Percentiles rank a stretch among this genome's conserved stretches.
Evolutionary conservation across 2,113 vertebrate genomes (phyloP).

Genomic region (Tragelaphus buxtoni): DNA sequence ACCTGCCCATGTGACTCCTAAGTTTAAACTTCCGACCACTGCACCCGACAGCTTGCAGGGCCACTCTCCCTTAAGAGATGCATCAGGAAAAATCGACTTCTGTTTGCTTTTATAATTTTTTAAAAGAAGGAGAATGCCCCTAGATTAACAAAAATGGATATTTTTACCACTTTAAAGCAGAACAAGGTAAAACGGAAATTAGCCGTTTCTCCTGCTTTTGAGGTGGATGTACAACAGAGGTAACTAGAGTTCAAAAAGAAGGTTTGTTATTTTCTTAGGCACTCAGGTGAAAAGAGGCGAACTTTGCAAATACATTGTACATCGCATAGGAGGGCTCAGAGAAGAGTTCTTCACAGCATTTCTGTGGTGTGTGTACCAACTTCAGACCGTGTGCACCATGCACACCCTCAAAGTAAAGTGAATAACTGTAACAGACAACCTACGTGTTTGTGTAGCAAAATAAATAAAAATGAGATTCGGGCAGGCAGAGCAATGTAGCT

Average conservation of each 20-base stretch:
- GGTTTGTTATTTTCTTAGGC: not conserved
- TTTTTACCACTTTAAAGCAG: not conserved
- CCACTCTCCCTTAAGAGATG: rapidly evolving
- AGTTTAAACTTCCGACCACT: too few species aligned
- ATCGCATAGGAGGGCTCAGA: rapidly evolving
- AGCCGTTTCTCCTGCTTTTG: not conserved
- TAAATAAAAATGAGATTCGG: not conserved
- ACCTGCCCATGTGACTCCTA: rapidly evolving
- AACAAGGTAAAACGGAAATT: not conserved
- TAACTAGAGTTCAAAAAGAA: not conserved
- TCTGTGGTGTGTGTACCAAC: not conserved
- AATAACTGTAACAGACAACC: not conserved
- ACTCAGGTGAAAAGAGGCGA: rapidly evolving
- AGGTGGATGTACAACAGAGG: not conserved
- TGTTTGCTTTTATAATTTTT: not conserved
- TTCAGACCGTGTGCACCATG: rapidly evolving
- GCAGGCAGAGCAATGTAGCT: not conserved
- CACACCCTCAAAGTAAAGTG: not conserved
- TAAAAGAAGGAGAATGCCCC: not conserved
- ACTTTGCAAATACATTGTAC: rapidly evolving
- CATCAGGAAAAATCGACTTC: rapidly evolving
- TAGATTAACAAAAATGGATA: not conserved
- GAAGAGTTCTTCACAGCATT: not conserved
- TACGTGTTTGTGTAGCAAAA: not conserved
- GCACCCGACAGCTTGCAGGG: rapidly evolving